Conservation (phyloP, 2,888 invertebrate species). For the Drosophila pseudotalamancana region DNA sequence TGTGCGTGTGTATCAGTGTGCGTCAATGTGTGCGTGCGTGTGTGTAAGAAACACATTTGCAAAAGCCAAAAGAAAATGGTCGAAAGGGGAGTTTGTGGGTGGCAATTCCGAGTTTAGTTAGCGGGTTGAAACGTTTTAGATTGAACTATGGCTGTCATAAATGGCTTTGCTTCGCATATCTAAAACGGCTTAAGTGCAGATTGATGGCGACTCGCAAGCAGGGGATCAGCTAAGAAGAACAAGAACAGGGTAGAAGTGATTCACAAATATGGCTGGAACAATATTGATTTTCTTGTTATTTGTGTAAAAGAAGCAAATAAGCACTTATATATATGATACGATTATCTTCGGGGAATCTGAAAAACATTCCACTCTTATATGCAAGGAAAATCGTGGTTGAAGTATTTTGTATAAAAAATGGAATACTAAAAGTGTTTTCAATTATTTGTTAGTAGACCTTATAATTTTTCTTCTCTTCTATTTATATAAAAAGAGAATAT, state of each 20-base stretch:
- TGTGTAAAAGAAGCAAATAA: background rate
- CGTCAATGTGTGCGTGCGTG: constrained; percentile 11
- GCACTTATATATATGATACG: too few species aligned
- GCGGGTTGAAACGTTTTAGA: constrained; percentile 71
- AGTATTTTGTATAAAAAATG: too few species aligned
- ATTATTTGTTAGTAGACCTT: too few species aligned
- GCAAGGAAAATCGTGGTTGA: too few species aligned
- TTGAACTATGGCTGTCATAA: constrained; percentile 74
- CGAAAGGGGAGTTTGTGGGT: constrained; percentile 38
- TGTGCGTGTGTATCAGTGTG: background rate
- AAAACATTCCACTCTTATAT: too few species aligned
- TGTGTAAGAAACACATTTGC: constrained; percentile 59
- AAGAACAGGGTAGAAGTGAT: constrained; percentile 1
- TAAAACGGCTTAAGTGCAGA: constrained; percentile 71
- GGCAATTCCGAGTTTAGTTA: constrained; percentile 67
- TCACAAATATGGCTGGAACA: constrained; percentile 1
- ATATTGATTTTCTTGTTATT: constrained; percentile 18
- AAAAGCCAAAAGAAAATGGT: constrained; percentile 77
- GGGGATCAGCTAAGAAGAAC: constrained; percentile 11
- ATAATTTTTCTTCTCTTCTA: too few species aligned
- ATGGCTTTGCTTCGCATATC: constrained; percentile 66
- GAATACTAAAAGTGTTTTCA: too few species aligned
- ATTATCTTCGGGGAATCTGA: too few species aligned
- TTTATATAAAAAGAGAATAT: too few species aligned
- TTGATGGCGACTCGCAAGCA: constrained; percentile 56